Evolutionary conservation across 2,797 vertebrate genomes (phyloP), one percentile per base, ranked within the genome.

Genomic region (Pelobates cultripes): DNA sequence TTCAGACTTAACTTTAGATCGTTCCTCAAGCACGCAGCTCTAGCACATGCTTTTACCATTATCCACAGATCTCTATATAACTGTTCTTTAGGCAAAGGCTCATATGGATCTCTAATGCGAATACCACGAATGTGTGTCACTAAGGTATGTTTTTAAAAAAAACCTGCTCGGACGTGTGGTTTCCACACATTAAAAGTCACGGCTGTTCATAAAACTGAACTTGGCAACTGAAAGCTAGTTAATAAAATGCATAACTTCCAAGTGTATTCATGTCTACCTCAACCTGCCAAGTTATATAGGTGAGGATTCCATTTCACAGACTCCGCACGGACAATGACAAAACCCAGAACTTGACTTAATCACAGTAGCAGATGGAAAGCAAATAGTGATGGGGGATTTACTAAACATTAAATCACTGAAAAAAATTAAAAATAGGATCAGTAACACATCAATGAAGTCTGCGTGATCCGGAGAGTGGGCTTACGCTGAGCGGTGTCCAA

Each of bases 291-390:
- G 15, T 13, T 1, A 60, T 3, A 80, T 10, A 87, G 84, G 80
- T 80, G 13, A 82, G 79, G 68, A 85, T 89, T 42, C 88, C 83
- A 86, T 68, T 84, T 81, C 44, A 0, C 9, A 71, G 0, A 63
- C 84, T 78, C 76, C 0, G 60, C 9, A 47, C 0, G 78, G 84
- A 85, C 77, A 78, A 17, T 75, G 71, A 68, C 9, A 51, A 74
- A 86, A 82, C 40, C 80, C 61, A 85, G 75, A 81, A 70, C 47
- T 72, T 53, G 0, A 67, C 75, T 86, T 86, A 87, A 89, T 87
- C 84, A 57, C 68, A 69, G 83, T 12, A 89, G 87, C 86, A 92
- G 88, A 88, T 77, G 85, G 86, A 89, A 90, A 91, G 85, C 13
- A 2, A 51, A 8, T 72, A 78, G 82, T 86, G 1, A 73, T 69